Percentiles rank a stretch among this genome's conserved stretches.
Conservation (phyloP, 53 echinoderm and acorn worm genomes). For the Holothuria leucospilota region DNA sequence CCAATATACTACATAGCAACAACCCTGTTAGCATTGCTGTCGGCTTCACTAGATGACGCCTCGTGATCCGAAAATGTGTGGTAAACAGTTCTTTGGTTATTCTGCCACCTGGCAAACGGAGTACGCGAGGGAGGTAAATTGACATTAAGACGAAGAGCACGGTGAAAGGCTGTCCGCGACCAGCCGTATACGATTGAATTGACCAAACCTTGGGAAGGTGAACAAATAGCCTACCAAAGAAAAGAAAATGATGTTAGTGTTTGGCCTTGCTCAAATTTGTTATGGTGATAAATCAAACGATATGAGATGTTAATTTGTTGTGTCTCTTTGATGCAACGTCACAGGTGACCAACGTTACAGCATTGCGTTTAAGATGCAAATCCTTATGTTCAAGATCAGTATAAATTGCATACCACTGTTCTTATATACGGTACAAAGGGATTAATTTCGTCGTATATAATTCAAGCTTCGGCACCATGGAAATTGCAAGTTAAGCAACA, state of each 20-base stretch:
- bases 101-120: slow-evolving; percentile 16
- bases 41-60: slow-evolving; percentile 6
- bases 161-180: slow-evolving; percentile 20
- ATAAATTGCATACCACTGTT: too few species aligned
- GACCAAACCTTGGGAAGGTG: slow-evolving; percentile 30
- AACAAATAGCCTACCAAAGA: background rate
- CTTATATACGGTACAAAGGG: too few species aligned
- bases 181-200: slow-evolving; percentile 35
- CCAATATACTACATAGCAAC: background rate
- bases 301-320: too few species aligned
- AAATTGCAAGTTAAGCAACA: too few species aligned
- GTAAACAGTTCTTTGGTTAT: background rate
- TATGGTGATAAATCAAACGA: too few species aligned
- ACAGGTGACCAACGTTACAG: too few species aligned
- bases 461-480: too few species aligned
- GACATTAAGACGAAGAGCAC: background rate
- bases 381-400: too few species aligned
- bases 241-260: background rate
- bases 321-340: too few species aligned
- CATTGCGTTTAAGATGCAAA: too few species aligned
- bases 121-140: slow-evolving; percentile 4
- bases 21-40: slow-evolving; percentile 6
- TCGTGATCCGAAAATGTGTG: slow-evolving; percentile 32
- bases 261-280: background rate
- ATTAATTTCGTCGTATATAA: too few species aligned